Percentiles rank a stretch among this genome's conserved stretches.
Evolutionary conservation across 2,113 vertebrate genomes (phyloP).

Genomic region (Brachirus orientalis): DNA sequence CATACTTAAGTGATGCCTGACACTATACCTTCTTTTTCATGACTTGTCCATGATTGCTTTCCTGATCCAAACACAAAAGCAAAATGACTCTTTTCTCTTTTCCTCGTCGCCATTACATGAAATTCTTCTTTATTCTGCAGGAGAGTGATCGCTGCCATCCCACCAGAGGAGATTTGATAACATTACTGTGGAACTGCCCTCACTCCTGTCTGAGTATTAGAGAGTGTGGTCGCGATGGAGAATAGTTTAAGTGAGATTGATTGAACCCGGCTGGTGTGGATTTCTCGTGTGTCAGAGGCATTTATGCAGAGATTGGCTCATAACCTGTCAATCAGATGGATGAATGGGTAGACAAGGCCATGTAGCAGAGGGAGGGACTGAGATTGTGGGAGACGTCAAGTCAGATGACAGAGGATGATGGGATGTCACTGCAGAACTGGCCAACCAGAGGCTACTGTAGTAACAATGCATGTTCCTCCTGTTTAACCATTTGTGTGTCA

Average conservation of each 20-base stretch:
- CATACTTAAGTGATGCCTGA: conserved; percentile 36
- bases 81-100: conserved; percentile 23
- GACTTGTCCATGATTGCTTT: conserved; percentile 18
- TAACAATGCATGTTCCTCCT: neutral
- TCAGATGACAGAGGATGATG: conserved; percentile 27
- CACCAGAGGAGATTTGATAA: conserved; percentile 68
- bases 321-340: conserved; percentile 80
- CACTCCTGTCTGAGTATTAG: conserved; percentile 69
- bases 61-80: conserved; percentile 33
- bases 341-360: conserved; percentile 55
- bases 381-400: conserved; percentile 11
- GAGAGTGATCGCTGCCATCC: conserved; percentile 55
- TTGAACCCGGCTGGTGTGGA: conserved; percentile 75
- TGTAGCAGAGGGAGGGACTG: conserved; percentile 40
- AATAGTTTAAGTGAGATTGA: conserved; percentile 82
- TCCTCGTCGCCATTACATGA: neutral
- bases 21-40: conserved; percentile 16
- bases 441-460: conserved; percentile 8
- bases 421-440: conserved; percentile 10
- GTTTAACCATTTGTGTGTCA: conserved; percentile 33
- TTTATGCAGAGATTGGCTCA: conserved; percentile 78
- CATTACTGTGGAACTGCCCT: conserved; percentile 74
- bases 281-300: conserved; percentile 75
- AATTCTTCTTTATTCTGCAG: conserved; percentile 39
- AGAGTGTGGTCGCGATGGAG: conserved; percentile 56